Base-by-base conservation (phyloP, 2,888 invertebrate genomes). In the Scaptomyza caliginosa region DNA sequence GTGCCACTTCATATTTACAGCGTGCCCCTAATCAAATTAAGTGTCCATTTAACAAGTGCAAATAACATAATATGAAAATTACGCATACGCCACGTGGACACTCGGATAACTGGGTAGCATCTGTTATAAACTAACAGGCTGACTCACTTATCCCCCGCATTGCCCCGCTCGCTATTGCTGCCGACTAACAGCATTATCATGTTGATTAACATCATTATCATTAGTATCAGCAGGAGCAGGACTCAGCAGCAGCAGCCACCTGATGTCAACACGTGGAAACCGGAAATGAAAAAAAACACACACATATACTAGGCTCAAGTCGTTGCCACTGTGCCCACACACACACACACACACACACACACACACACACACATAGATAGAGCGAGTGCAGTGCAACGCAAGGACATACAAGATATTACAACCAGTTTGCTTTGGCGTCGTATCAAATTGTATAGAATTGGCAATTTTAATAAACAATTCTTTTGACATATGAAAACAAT, bases 271-370 rank as follows among this genome's bases (percentile, higher is more conserved):
- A 82, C 83, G 75, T 88, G 76, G 72, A 79, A 86, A 74, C 88
- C 88, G 88, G 88, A 88, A 88, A 88, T 87, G 81, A 83, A 77
- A 77, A 77, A 87, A 79, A 77, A 77, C 85, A 82, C 73, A 80
- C 73, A 80, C 84, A 87, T 83, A 88, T 76, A 87, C 72, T 69
- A 56, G 71, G 78, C 84, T 78, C 67, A 63, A 81, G 69, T 82
- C 76, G 80, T 81, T 84, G 84, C 85, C 78, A 76, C 74, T 84
- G 73, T 75, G 66, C 62, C 72, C 65, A 65, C 82, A 80, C 86
- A 86, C n/a, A n/a, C n/a, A n/a, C n/a, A n/a, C n/a, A n/a, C n/a
- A 80, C 85, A 79, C 77, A 75, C 62, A 66, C 59, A 17, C 36
- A 32, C 28, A 26, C 45, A 40, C 48, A 6, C 42, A 43, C 7